Evolutionary conservation across 2,888 invertebrate species (phyloP).

Genomic region (Ophion ventricosus): DNA sequence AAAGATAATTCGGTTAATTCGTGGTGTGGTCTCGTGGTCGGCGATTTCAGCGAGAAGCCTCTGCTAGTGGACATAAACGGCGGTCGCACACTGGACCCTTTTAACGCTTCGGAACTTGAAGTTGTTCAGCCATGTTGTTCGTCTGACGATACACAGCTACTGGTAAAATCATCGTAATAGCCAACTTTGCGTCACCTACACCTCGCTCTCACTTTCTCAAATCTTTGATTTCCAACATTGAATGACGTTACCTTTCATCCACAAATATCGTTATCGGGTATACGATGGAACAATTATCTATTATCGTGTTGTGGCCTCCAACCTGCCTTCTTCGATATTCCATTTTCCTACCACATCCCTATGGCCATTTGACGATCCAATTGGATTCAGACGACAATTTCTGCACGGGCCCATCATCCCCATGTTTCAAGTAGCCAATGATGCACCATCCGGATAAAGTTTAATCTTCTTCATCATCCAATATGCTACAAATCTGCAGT

Average conservation of each 20-base stretch:
- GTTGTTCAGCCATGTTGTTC: background rate
- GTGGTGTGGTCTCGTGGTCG: slow-evolving; percentile 57
- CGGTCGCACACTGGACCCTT: slow-evolving; percentile 19
- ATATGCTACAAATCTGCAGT: background rate
- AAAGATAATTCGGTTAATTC: slow-evolving; percentile 71
- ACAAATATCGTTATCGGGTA: background rate
- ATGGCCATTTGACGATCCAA: too few species aligned
- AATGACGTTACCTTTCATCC: background rate
- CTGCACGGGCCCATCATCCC: background rate
- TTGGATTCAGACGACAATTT: too few species aligned
- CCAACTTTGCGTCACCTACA: background rate
- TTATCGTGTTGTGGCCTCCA: too few species aligned
- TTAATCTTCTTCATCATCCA: background rate
- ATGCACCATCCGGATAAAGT: background rate
- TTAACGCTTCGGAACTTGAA: slow-evolving; percentile 34
- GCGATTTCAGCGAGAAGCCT: slow-evolving; percentile 26
- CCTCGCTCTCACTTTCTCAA: background rate
- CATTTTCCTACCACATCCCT: too few species aligned
- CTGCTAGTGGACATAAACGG: slow-evolving; percentile 39
- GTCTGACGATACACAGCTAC: slow-evolving; percentile 1
- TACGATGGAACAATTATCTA: background rate
- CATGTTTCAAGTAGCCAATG: background rate
- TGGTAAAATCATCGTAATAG: background rate
- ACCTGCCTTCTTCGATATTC: background rate
- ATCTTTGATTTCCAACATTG: background rate